Evolutionary conservation across 2,113 vertebrate genomes (phyloP), one percentile per base, ranked within the genome.

Genomic region (Brachyhypopomus gauderio): DNA sequence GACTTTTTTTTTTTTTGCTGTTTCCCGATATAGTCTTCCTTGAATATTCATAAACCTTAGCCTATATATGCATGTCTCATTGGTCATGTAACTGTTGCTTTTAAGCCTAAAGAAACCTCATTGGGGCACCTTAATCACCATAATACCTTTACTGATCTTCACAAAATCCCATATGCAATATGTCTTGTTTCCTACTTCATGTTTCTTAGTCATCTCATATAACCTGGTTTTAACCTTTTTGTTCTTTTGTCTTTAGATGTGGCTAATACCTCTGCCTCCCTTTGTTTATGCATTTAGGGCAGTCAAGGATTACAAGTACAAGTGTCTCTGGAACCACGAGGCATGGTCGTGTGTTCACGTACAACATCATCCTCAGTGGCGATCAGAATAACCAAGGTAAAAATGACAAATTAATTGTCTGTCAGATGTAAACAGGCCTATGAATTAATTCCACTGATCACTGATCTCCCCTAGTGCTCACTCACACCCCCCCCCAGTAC

Each of bases 341-440:
- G 17, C 36, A 34, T 11, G 58, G 69, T 59, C n/a, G 23, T 55
- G 36, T 58, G 41, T 76, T 69, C 5, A 59, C 67, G 59, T 58
- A 55, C 41, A 22, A 71, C 69, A 11, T 85, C 74, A 74, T 78
- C 63, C 85, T 83, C 72, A 27, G 12, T 77, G 70, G 75, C 66
- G 71, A 74, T 64, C 19, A 69, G 74, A 79, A 45, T 84, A 77
- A 77, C 79, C 74, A 22, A 70, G 62, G n/a, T 16, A 41, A 67
- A 78, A 80, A 76, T 52, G 66, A 81, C 27, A 62, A 84, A 80
- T 63, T 81, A 74, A 60, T 64, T 63, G 75, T 74, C 63, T 82
- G 72, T 63, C 86, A 75, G 82, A 60, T 84, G 80, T 85, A 84
- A 87, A 84, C 75, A 81, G 82, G 76, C 60, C 78, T 75, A 76